Percentiles rank a stretch among this genome's conserved stretches.
Evolutionary conservation across 2,797 vertebrate genomes (phyloP).

Genomic region (Sebastes nivosus): DNA sequence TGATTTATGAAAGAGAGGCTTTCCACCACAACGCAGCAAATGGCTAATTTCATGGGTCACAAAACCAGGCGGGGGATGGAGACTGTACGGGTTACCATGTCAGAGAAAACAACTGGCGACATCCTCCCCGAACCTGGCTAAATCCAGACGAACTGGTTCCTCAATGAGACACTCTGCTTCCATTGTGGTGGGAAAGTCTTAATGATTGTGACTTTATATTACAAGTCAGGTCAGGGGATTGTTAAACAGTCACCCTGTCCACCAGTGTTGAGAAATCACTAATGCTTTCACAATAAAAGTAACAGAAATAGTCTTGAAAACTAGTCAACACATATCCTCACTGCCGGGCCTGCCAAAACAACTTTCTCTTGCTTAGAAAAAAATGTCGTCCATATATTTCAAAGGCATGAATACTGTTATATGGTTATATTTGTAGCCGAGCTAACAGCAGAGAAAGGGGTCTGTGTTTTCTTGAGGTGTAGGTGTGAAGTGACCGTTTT

Average conservation of each 20-base stretch:
- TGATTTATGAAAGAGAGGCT: slow-evolving; percentile 64
- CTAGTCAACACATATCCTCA: slow-evolving; percentile 15
- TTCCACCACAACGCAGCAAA: slow-evolving; percentile 64
- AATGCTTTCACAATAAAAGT: slow-evolving; percentile 25
- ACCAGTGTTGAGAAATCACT: slow-evolving; percentile 44
- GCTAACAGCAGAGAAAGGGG: slow-evolving; percentile 41
- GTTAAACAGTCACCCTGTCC: slow-evolving; percentile 72
- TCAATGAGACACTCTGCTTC: slow-evolving; percentile 49
- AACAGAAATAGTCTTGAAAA: slow-evolving; percentile 45
- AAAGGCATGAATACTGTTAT: slow-evolving; percentile 45
- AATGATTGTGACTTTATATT: slow-evolving; percentile 23
- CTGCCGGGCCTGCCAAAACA: slow-evolving; percentile 2
- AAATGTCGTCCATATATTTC: slow-evolving; percentile 29
- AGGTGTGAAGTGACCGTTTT: slow-evolving; percentile 55
- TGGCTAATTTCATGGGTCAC: slow-evolving; percentile 70
- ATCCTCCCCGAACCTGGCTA: slow-evolving; percentile 17
- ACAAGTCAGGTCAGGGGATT: slow-evolving; percentile 32
- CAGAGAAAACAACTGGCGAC: slow-evolving; percentile 33
- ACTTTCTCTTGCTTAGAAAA: slow-evolving; percentile 16
- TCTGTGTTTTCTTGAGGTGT: slow-evolving; percentile 56
- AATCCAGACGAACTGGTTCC: slow-evolving; percentile 40
- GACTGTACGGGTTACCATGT: slow-evolving; percentile 17
- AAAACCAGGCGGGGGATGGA: slow-evolving; percentile 30
- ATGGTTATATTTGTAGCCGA: slow-evolving; percentile 45
- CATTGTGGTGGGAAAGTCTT: slow-evolving; percentile 28